A percentile compares a stretch with the other conserved stretches of the same genome.
Evolutionary conservation across 2,797 vertebrate genomes (phyloP).

Genomic region (Onychomys leucogaster): DNA sequence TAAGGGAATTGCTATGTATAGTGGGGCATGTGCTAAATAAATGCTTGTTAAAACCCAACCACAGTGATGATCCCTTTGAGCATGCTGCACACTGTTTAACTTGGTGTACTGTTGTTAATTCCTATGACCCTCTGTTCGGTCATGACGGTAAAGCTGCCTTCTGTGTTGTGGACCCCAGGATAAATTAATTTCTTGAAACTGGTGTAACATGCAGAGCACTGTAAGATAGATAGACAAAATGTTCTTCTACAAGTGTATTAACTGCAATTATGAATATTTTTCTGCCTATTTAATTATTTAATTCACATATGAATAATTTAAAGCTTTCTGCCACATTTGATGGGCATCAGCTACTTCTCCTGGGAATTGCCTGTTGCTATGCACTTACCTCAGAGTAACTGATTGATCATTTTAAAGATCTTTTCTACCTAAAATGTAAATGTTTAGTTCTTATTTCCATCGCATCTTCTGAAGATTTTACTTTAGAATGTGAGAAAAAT

Average conservation of each 20-base stretch:
- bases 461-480: neutral
- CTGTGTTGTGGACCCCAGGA: neutral
- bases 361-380: neutral
- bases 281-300: neutral
- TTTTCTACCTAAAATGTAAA: neutral
- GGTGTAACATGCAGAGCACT: neutral
- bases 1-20: neutral
- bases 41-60: neutral
- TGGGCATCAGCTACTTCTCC: neutral
- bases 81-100: neutral
- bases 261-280: neutral
- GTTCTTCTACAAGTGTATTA: neutral
- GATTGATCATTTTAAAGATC: neutral
- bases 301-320: neutral
- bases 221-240: neutral
- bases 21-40: neutral
- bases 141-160: neutral
- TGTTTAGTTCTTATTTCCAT: neutral
- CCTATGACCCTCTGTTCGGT: neutral
- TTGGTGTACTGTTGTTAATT: neutral
- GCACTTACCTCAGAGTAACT: neutral
- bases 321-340: neutral
- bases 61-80: neutral
- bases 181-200: neutral
- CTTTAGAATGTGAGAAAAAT: neutral